Percentiles rank a stretch among this genome's conserved stretches.
Evolutionary conservation across 2,888 invertebrate genomes (phyloP).

Genomic region (Nycteola revayana): DNA sequence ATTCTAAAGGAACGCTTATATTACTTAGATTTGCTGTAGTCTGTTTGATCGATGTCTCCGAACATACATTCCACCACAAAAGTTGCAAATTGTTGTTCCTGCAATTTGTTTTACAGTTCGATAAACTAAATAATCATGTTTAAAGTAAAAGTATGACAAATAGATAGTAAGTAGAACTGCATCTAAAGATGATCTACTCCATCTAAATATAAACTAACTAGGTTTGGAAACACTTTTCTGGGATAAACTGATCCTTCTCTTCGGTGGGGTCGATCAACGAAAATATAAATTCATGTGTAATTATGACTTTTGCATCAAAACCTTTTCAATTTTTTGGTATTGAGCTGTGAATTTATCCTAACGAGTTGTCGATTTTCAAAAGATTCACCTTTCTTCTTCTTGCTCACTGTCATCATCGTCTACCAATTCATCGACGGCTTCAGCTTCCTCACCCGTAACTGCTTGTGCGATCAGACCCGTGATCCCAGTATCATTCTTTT

Average conservation of each 20-base stretch:
- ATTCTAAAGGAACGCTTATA: too few species aligned
- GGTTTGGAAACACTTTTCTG: neutral
- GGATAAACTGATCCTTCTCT: slow-evolving; percentile 16
- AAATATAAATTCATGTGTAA: slow-evolving; percentile 4
- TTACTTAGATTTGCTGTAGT: too few species aligned
- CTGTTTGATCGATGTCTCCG: too few species aligned
- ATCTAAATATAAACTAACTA: too few species aligned
- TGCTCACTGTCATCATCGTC: slow-evolving; percentile 51
- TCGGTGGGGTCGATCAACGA: slow-evolving; percentile 28
- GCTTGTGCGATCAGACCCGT: slow-evolving; percentile 66
- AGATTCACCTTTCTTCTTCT: slow-evolving; percentile 51
- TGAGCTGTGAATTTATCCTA: slow-evolving; percentile 44
- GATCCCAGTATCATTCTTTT: slow-evolving; percentile 63
- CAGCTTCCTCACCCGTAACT: slow-evolving; percentile 58
- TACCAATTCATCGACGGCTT: slow-evolving; percentile 49
- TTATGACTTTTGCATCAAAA: slow-evolving; percentile 37
- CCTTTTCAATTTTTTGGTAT: slow-evolving; percentile 47
- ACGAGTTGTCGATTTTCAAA: slow-evolving; percentile 17
- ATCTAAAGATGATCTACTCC: too few species aligned
- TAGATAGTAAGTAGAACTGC: too few species aligned
- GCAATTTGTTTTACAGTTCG: too few species aligned
- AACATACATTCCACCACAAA: too few species aligned
- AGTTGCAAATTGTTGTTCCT: too few species aligned
- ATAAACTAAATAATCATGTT: too few species aligned
- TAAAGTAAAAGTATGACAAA: too few species aligned